These are phyloP conservation scores for Delphinapterus leucas DNA, from an alignment of 2,113 vertebrate species.

Conservation along the genomic window DNA sequence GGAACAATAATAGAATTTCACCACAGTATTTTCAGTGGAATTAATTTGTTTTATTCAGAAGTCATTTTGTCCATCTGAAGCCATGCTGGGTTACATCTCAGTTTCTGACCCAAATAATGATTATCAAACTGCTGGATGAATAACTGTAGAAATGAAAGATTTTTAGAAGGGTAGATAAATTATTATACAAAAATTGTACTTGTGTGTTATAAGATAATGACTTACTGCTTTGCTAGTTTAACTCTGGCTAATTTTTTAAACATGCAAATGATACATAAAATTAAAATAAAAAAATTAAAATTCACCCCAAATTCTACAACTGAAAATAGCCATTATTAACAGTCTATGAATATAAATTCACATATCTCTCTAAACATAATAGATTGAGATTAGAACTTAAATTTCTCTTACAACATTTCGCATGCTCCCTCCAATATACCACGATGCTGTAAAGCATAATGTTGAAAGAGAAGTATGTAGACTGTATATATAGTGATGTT, in stretches of 20 bases:
- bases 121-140: neutral
- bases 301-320: neutral
- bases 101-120: neutral
- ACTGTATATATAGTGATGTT: neutral
- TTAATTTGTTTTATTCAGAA: conserved; percentile 19
- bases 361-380: neutral
- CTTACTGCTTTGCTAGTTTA: neutral
- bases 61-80: conserved; percentile 5
- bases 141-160: neutral
- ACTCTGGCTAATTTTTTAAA: neutral
- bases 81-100: neutral
- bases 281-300: neutral
- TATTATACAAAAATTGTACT: neutral
- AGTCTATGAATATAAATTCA: neutral
- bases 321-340: neutral
- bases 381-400: neutral
- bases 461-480: neutral
- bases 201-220: neutral
- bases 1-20: neutral
- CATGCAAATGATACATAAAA: neutral
- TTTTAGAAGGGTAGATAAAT: neutral
- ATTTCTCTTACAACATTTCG: neutral
- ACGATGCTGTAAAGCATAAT: neutral
- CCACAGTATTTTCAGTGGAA: neutral
- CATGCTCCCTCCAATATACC: neutral